Percentiles rank a stretch among this genome's conserved stretches.
These are phyloP conservation scores for Cheilosia soror DNA, from an alignment of 2,888 invertebrate genomes.

Conservation along the genomic window DNA sequence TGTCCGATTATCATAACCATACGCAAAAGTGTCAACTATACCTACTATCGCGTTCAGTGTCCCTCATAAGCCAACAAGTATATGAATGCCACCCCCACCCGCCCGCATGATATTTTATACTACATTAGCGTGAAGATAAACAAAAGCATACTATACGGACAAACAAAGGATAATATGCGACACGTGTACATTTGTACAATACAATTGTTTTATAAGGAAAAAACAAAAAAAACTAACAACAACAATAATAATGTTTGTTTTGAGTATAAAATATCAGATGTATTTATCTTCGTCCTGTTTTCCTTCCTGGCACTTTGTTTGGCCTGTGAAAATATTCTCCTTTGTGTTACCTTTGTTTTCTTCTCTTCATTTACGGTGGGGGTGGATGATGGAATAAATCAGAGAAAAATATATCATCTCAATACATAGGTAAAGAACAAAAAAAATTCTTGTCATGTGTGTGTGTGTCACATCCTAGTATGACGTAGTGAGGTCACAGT, in stretches of 20 bases:
- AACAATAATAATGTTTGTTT: conserved; percentile 42
- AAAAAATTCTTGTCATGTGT: not conserved
- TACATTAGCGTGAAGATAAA: conserved; percentile 41
- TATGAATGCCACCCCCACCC: not conserved
- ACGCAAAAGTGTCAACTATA: conserved; percentile 36
- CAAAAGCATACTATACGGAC: conserved; percentile 25
- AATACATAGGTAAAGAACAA: not conserved
- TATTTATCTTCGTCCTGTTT: conserved; percentile 18
- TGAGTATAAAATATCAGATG: conserved; percentile 31
- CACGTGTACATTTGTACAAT: conserved; percentile 29
- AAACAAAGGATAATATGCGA: conserved; percentile 41
- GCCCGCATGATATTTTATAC: not conserved
- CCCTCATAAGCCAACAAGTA: conserved; percentile 17
- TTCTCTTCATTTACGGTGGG: conserved; percentile 13
- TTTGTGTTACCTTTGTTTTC: conserved; percentile 42
- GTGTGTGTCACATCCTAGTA: conserved; percentile 1
- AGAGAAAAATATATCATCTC: not conserved
- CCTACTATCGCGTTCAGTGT: conserved; percentile 29
- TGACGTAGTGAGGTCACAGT: not conserved
- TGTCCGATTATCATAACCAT: no score
- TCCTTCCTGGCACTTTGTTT: conserved; percentile 30
- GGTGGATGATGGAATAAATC: not conserved
- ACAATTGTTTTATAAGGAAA: conserved; percentile 37
- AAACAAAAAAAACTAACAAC: conserved; percentile 26
- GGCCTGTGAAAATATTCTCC: conserved; percentile 30